Evolutionary conservation across 2,113 vertebrate genomes (phyloP).

Genomic region (Pseudopodoces humilis): DNA sequence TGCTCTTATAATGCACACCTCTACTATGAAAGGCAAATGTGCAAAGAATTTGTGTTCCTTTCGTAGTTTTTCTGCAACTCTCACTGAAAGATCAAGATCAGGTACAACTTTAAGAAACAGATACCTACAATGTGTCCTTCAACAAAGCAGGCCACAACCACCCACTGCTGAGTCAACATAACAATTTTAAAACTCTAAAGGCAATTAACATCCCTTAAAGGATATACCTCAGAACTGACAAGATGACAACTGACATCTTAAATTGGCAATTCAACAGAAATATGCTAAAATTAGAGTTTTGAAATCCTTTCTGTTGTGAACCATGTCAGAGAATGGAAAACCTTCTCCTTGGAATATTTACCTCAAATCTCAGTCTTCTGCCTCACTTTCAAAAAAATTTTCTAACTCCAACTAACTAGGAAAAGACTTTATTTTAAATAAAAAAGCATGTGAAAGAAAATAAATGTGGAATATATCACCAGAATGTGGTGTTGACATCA

Average conservation of each 20-base stretch:
- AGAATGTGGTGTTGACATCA: neutral
- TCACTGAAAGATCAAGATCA: neutral
- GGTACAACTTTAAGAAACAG: neutral
- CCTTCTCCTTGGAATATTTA: neutral
- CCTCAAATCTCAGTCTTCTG: neutral
- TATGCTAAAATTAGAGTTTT: neutral
- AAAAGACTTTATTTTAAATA: neutral
- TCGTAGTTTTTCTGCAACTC: neutral
- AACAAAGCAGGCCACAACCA: neutral
- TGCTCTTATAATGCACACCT: neutral
- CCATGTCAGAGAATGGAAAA: neutral
- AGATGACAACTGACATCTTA: conserved; percentile 13
- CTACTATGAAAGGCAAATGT: neutral
- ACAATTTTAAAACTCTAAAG: neutral
- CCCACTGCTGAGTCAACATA: neutral
- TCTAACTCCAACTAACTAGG: neutral
- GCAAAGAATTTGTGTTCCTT: neutral
- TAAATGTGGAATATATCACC: neutral
- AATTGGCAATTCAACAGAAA: conserved; percentile 6
- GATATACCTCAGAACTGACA: neutral
- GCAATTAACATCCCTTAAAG: neutral
- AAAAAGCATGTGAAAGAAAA: neutral
- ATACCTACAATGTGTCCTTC: neutral
- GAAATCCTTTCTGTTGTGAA: neutral
- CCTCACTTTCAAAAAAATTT: neutral